Evolutionary conservation across 2,113 vertebrate species (phyloP), one percentile per base, ranked within the genome.

Genomic region (Ameiurus melas): DNA sequence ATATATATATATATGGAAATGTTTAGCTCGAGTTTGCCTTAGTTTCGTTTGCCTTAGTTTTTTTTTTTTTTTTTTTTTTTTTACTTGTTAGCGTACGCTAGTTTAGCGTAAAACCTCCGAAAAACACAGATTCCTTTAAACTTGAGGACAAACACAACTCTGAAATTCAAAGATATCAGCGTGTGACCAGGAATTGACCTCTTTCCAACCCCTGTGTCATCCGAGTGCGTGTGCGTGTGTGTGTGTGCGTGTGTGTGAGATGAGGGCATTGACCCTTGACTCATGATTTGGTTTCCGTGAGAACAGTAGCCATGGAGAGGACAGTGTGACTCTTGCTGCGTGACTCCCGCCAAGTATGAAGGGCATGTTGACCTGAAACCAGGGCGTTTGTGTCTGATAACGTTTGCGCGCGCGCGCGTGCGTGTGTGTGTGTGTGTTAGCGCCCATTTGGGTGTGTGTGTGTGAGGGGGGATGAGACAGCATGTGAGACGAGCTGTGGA

Each of bases 301-400:
- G 75, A 91, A 86, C 85, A 33, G 57, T 86, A 79, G 83, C 85
- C 47, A 85, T 47, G 83, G 84, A 81, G 82, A 88, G 79, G 64
- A 89, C 81, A 84, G 36, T 83, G 70, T 62, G 80, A 82, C 73
- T 84, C 84, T 84, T 7, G 17, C 53, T 79, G 77, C 27, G 7
- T 62, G 80, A 62, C 85, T 86, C 85, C 92, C 92, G 91, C 90
- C 12, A 85, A 92, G 91, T 85, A 89, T 91, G 86, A 83, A 94
- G 94, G 95, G 91, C 94, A 95, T 86, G 89, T 89, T 90, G 93
- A 95, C 95, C 94, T 92, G 92, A 94, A 93, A 95, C 93, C 73
- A 70, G 83, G 88, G 89, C 83, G 91, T 91, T 90, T 89, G 89
- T 30, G 70, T 92, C 90, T 66, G 82, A 87, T 79, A 86, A 88